Conservation (phyloP, 2,888 invertebrate species). For the Aleiodes alternator region DNA sequence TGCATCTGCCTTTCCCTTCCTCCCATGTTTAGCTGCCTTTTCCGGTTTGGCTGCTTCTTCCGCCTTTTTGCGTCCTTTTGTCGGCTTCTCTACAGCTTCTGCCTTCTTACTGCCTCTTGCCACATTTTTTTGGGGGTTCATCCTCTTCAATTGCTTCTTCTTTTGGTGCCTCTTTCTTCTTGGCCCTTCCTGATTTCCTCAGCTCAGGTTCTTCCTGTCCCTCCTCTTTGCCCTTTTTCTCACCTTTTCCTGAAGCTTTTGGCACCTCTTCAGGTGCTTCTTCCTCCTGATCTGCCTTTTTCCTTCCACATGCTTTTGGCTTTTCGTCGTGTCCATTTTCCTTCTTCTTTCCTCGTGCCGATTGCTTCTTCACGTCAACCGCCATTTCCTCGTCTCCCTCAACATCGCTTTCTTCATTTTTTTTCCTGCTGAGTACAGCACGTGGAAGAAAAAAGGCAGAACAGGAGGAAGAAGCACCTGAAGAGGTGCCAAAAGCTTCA, state of each 20-base stretch:
- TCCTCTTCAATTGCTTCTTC: neutral
- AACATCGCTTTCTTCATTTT: conserved; percentile 3
- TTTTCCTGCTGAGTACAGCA: conserved; percentile 55
- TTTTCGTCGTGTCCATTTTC: conserved; percentile 27
- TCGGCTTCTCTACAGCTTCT: conserved; percentile 63
- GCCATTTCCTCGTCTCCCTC: neutral
- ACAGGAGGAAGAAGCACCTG: conserved; percentile 65
- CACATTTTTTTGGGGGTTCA: conserved; percentile 12
- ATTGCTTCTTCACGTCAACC: neutral
- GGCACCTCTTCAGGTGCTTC: conserved; percentile 66
- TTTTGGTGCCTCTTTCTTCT: neutral
- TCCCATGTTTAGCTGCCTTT: conserved; percentile 17
- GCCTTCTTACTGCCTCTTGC: conserved; percentile 55
- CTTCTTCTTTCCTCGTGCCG: neutral
- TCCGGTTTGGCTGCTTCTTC: too few species aligned
- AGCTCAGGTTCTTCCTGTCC: neutral
- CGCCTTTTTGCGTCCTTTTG: neutral
- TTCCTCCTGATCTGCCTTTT: conserved; percentile 60
- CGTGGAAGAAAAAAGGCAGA: conserved; percentile 66
- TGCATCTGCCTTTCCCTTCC: conserved; percentile 43
- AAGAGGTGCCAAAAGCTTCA: conserved; percentile 66
- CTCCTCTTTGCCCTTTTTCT: neutral
- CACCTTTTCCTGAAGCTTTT: conserved; percentile 52
- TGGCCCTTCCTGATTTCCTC: neutral
- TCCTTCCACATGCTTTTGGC: conserved; percentile 71